Percentiles rank a stretch among this genome's conserved stretches.
These are phyloP conservation scores for Pammene aurita DNA, from an alignment of 2,888 invertebrate species.

Conservation along the genomic window DNA sequence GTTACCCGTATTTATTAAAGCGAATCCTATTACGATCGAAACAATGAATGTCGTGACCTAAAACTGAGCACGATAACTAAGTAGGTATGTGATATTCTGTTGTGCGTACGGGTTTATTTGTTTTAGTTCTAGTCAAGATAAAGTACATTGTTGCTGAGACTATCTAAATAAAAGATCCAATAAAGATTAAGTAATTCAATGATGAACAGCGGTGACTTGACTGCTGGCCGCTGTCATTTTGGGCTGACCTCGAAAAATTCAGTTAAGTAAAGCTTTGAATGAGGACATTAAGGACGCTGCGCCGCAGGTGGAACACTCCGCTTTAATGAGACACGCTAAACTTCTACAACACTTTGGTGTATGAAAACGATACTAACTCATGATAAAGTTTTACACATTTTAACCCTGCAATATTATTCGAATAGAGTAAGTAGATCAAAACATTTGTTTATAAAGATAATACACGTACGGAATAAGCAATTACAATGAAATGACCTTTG, in stretches of 20 bases:
- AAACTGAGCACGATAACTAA: conserved; percentile 5
- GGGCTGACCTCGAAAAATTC: conserved; percentile 7
- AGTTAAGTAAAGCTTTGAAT: conserved; percentile 13
- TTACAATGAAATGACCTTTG: too few relatives aligned
- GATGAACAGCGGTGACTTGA: conserved; percentile 28
- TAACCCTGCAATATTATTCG: background rate
- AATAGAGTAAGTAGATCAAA: too few relatives aligned
- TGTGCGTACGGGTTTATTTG: conserved; percentile 6
- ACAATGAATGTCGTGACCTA: conserved; percentile 29
- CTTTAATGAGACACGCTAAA: conserved; percentile 11
- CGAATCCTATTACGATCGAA: conserved; percentile 16
- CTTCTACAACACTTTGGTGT: conserved; percentile 1
- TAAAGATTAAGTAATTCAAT: conserved; percentile 26
- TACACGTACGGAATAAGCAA: too few relatives aligned
- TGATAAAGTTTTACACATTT: background rate
- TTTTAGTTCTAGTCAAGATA: conserved; percentile 8
- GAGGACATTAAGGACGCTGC: background rate
- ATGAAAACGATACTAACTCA: background rate
- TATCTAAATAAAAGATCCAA: conserved; percentile 9
- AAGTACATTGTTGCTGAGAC: conserved; percentile 11
- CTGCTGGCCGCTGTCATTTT: background rate
- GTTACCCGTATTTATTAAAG: background rate
- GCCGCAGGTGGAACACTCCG: conserved; percentile 3
- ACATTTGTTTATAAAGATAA: too few relatives aligned
- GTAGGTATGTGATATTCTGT: background rate